A percentile compares a stretch with the other conserved stretches of the same genome.
Conservation (phyloP, 2,113 vertebrate species). For the Cephalopterus ornatus region DNA sequence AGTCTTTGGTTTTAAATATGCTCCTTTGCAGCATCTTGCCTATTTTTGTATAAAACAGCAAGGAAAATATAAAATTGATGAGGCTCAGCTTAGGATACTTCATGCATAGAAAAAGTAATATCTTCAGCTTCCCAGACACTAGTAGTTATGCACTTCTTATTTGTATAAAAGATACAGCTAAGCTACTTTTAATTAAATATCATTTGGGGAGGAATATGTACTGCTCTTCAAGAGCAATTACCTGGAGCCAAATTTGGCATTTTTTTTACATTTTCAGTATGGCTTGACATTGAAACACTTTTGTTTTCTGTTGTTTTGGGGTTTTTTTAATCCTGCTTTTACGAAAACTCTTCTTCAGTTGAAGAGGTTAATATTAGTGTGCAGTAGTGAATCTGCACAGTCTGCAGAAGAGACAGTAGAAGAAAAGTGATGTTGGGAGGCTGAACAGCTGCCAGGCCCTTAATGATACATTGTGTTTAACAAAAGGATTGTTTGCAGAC, state of each 20-base stretch:
- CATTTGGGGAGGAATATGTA: not conserved
- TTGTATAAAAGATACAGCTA: not conserved
- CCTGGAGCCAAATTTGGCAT: not conserved
- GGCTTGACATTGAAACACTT: not conserved
- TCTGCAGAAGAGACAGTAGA: not conserved
- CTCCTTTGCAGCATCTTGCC: not conserved
- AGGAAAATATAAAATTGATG: not conserved
- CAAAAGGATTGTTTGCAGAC: not conserved
- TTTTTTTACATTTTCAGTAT: not conserved
- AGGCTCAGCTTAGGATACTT: not conserved
- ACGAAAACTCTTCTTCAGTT: not conserved
- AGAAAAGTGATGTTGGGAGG: not conserved
- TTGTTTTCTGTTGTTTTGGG: not conserved
- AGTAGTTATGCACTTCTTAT: not conserved
- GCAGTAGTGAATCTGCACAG: not conserved
- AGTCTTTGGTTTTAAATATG: not conserved
- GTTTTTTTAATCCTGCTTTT: not conserved
- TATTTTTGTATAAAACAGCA: not conserved
- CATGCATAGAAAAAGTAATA: not conserved
- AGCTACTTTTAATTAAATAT: not conserved
- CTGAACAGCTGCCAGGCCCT: not conserved
- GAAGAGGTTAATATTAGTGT: not conserved
- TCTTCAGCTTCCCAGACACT: not conserved
- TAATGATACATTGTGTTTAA: not conserved
- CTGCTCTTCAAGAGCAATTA: not conserved